phyloP scores from a whole-genome alignment of 2,797 vertebrate species.

The Melanotaenia parkinsoni region DNA sequence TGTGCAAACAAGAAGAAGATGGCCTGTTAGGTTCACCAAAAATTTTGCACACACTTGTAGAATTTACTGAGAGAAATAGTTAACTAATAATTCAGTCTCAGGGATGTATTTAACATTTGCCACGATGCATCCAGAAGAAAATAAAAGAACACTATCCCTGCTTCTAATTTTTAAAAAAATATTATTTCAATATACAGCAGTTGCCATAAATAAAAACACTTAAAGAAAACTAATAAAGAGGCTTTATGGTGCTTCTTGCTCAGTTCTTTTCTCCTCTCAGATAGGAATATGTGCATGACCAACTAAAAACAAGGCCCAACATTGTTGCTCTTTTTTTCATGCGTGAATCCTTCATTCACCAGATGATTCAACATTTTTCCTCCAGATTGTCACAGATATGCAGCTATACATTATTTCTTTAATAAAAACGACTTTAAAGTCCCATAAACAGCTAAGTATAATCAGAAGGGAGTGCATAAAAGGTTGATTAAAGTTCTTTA shows the following conservation, averaged over 20 bases:
- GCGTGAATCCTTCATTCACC: slow-evolving; percentile 51
- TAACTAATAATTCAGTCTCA: neutral
- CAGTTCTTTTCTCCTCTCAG: neutral
- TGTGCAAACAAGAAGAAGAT: neutral
- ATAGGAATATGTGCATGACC: slow-evolving; percentile 47
- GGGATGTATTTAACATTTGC: neutral
- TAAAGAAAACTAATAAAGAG: neutral
- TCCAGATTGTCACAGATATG: slow-evolving; percentile 54
- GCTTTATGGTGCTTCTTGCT: neutral
- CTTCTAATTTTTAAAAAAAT: neutral
- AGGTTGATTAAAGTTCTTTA: neutral
- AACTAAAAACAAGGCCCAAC: slow-evolving; percentile 64
- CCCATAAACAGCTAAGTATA: neutral
- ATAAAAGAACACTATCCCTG: neutral
- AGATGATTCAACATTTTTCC: slow-evolving; percentile 65
- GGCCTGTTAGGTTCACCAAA: neutral
- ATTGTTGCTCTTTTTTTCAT: slow-evolving; percentile 55
- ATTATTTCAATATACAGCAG: neutral
- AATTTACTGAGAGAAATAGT: slow-evolving; percentile 16
- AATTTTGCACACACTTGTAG: slow-evolving; percentile 2
- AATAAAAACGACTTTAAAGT: slow-evolving; percentile 2
- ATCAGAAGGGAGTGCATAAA: neutral
- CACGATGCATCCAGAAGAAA: neutral
- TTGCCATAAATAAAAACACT: neutral
- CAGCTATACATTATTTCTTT: neutral